A percentile compares a stretch with the other conserved stretches of the same genome.
phyloP scores from a whole-genome alignment of 2,113 vertebrate genomes.

The Sitta europaea region DNA sequence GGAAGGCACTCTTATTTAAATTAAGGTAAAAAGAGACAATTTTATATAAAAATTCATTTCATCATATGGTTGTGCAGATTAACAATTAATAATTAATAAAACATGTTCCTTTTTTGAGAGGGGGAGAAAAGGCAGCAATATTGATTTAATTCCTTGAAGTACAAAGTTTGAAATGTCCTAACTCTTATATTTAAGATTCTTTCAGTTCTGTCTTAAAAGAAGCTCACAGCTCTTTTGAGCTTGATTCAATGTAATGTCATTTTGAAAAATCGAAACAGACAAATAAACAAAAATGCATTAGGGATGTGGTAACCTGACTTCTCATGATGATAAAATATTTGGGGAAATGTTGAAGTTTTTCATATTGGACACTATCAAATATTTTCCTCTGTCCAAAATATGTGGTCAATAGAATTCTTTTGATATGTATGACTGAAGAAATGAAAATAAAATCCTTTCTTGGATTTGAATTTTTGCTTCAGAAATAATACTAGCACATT shows the following conservation, averaged over 20 bases:
- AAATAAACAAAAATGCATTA: background rate
- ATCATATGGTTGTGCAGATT: background rate
- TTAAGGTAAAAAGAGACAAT: background rate
- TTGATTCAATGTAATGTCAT: background rate
- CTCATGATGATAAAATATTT: background rate
- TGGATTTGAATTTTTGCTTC: background rate
- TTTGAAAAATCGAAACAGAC: background rate
- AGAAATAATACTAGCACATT: background rate
- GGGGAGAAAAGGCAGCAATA: background rate
- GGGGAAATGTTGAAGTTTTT: background rate
- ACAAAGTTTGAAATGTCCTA: background rate
- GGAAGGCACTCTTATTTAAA: background rate
- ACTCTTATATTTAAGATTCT: background rate
- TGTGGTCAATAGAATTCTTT: background rate
- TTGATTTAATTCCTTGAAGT: background rate
- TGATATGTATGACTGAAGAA: background rate
- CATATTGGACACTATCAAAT: background rate
- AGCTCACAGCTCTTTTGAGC: background rate
- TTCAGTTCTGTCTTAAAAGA: background rate
- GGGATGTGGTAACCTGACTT: background rate
- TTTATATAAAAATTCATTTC: background rate
- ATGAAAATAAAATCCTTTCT: background rate
- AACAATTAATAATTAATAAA: too few relatives aligned
- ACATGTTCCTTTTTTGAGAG: background rate
- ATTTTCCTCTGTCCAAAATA: background rate